Conservation (phyloP, 2,113 vertebrate genomes). For the Phyllostomus discolor region DNA sequence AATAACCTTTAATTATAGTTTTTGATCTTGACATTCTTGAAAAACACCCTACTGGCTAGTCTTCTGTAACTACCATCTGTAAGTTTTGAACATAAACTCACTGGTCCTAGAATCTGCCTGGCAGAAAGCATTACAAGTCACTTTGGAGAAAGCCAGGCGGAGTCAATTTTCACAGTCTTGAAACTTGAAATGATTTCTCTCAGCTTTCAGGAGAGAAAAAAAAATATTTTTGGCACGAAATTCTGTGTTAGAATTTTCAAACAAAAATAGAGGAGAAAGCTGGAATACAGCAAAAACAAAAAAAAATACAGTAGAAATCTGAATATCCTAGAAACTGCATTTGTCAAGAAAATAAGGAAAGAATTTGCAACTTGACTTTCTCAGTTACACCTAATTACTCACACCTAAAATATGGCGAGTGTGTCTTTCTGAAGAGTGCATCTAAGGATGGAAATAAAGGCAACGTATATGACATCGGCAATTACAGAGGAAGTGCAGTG, state of each 20-base stretch:
- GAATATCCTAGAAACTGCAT: constrained; percentile 50
- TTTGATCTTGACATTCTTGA: constrained; percentile 71
- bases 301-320: constrained; percentile 46
- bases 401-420: neutral
- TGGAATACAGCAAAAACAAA: constrained; percentile 44
- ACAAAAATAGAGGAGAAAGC: constrained; percentile 62
- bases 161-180: constrained; percentile 71
- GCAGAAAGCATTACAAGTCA: constrained; percentile 67
- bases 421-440: neutral
- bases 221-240: constrained; percentile 49
- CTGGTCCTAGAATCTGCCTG: constrained; percentile 62
- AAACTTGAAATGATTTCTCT: constrained; percentile 71
- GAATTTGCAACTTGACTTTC: constrained; percentile 26
- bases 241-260: constrained; percentile 65
- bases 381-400: constrained; percentile 18
- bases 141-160: constrained; percentile 68
- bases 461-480: neutral
- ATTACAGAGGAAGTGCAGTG: neutral
- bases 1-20: constrained; percentile 72
- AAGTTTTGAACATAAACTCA: constrained; percentile 69
- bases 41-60: constrained; percentile 64
- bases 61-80: constrained; percentile 65
- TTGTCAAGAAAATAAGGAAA: constrained; percentile 55
- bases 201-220: constrained; percentile 53
- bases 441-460: neutral